Conservation (phyloP, 2,113 vertebrate genomes). For the Ascaphus truei region DNA sequence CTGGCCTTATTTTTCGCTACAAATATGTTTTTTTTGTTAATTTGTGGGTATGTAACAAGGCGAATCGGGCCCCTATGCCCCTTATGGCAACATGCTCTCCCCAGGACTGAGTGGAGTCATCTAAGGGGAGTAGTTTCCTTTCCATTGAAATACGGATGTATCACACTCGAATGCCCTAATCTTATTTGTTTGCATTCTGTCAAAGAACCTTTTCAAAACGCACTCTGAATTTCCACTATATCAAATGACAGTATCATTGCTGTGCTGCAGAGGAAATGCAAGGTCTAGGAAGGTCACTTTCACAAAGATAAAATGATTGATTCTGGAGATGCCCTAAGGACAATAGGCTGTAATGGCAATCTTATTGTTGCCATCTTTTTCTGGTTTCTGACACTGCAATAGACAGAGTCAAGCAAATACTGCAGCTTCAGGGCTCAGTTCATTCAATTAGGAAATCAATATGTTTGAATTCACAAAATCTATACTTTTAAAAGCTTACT, state of each 20-base stretch:
- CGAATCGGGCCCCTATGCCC: no score
- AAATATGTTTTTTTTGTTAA: no score
- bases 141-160: no score
- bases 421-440: background rate
- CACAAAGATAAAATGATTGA: constrained; percentile 23
- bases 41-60: no score
- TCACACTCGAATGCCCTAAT: no score
- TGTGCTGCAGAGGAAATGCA: background rate
- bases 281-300: constrained; percentile 8
- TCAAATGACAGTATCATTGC: background rate
- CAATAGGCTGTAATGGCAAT: constrained; percentile 8
- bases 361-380: constrained; percentile 9
- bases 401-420: background rate
- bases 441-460: constrained; percentile 18
- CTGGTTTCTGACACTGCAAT: background rate
- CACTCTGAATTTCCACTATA: background rate
- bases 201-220: no score
- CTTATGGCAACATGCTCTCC: no score
- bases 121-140: no score
- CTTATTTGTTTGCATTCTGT: no score
- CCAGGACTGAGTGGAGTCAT: no score
- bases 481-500: background rate
- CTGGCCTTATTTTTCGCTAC: no score
- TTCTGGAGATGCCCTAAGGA: background rate
- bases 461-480: background rate